Percentiles rank a stretch among this genome's conserved stretches.
Evolutionary conservation across 2,797 vertebrate genomes (phyloP).

Genomic region (Epinephelus malabaricus): DNA sequence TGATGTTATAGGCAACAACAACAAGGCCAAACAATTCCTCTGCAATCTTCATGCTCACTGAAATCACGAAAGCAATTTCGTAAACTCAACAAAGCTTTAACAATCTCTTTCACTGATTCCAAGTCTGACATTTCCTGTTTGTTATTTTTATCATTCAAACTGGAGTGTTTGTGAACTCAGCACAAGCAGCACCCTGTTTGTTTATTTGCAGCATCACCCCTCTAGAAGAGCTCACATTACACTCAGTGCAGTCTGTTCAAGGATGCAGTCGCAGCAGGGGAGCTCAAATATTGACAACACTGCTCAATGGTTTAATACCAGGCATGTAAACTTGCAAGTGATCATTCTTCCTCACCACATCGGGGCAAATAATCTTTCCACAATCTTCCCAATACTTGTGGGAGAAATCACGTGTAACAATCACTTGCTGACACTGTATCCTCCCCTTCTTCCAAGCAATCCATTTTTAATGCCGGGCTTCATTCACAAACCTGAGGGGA

Average conservation of each 20-base stretch:
- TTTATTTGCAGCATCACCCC: constrained; percentile 48
- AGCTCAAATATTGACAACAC: constrained; percentile 57
- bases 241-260: constrained; percentile 28
- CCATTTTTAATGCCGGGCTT: constrained; percentile 8
- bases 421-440: neutral
- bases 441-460: neutral
- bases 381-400: neutral
- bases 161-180: constrained; percentile 13
- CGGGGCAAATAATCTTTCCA: constrained; percentile 1
- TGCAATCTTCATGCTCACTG: neutral
- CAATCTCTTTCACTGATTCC: constrained; percentile 1
- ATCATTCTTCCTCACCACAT: constrained; percentile 17
- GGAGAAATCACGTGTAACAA: neutral
- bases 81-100: neutral
- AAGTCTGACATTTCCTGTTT: neutral
- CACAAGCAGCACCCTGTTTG: constrained; percentile 24
- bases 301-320: constrained; percentile 32
- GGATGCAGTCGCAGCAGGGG: constrained; percentile 42
- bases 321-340: constrained; percentile 33
- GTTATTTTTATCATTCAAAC: constrained; percentile 32
- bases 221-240: constrained; percentile 31
- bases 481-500: constrained; percentile 16
- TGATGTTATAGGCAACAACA: neutral
- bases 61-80: constrained; percentile 2
- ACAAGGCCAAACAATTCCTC: neutral